Evolutionary conservation across 2,888 invertebrate species (phyloP).

Genomic region (Dryobota labecula): DNA sequence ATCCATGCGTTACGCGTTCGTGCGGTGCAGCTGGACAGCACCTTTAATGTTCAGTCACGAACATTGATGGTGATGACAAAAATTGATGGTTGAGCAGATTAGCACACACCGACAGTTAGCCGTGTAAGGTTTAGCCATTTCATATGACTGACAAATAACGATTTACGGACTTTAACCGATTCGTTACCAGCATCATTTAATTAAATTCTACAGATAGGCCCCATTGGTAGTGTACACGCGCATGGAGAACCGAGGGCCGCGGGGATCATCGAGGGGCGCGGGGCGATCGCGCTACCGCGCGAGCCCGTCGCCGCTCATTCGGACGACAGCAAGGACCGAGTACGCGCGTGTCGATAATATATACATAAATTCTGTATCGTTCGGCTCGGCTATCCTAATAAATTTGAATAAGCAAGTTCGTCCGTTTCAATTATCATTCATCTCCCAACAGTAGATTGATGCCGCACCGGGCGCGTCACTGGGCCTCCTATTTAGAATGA

Average conservation of each 20-base stretch:
- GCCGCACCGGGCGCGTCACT: not conserved
- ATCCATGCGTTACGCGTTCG: not conserved
- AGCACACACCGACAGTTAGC: not conserved
- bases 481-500: not conserved
- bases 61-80: too few relatives aligned
- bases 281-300: too few relatives aligned
- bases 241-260: too few relatives aligned
- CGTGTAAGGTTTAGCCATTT: not conserved
- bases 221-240: too few relatives aligned
- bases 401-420: too few relatives aligned
- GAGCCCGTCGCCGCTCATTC: too few relatives aligned
- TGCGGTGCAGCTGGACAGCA: not conserved
- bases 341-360: too few relatives aligned
- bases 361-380: too few relatives aligned
- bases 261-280: too few relatives aligned
- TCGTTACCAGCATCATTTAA: not conserved
- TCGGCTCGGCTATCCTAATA: too few relatives aligned
- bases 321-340: too few relatives aligned
- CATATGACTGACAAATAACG: not conserved
- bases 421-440: too few relatives aligned
- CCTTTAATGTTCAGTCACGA: not conserved
- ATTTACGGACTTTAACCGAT: not conserved
- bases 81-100: not conserved
- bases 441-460: not conserved
- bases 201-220: not conserved